Percentiles rank a stretch among this genome's conserved stretches.
Conservation (phyloP, 2,113 vertebrate genomes). For the Gopherus evgoodei region DNA sequence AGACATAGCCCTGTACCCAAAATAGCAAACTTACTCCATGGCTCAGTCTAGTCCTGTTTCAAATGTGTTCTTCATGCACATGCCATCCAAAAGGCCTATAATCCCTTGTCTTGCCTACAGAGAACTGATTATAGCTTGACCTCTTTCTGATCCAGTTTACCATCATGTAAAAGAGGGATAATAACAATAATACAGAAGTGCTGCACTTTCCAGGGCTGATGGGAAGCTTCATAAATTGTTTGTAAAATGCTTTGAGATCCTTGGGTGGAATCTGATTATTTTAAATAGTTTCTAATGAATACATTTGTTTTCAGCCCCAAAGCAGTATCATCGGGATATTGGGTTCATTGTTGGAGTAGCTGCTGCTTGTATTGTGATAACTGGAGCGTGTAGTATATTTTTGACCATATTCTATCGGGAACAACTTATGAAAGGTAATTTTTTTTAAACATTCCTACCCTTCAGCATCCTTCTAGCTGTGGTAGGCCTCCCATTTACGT, state of each 20-base stretch:
- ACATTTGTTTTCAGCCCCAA: neutral
- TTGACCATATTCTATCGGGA: neutral
- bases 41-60: neutral
- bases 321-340: neutral
- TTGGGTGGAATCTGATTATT: neutral
- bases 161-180: neutral
- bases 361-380: neutral
- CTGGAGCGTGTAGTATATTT: neutral
- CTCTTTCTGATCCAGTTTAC: neutral
- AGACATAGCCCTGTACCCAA: neutral
- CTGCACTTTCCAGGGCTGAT: neutral
- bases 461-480: neutral
- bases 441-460: neutral
- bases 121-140: neutral
- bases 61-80: neutral
- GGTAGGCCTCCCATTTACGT: no score
- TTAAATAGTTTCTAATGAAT: neutral
- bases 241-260: neutral
- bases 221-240: neutral
- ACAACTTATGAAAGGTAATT: conserved; percentile 2
- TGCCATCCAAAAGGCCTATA: neutral
- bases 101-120: neutral
- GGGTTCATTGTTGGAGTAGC: neutral
- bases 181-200: neutral
- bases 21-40: neutral